Evolutionary conservation across 2,888 invertebrate species (phyloP).

Genomic region (Dolichopus griseipennis): DNA sequence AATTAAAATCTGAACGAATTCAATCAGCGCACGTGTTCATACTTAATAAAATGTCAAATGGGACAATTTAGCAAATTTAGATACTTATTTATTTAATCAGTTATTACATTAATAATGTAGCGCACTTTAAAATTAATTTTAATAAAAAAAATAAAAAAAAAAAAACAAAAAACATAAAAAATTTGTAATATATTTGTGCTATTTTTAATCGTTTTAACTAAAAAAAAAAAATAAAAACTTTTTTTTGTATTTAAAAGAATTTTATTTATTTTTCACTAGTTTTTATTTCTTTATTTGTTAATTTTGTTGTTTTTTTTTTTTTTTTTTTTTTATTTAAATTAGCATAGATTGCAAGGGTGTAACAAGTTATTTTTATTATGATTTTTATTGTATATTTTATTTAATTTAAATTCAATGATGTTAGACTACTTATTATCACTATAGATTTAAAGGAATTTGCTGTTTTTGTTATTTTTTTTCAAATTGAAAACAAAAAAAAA

Average conservation of each 20-base stretch:
- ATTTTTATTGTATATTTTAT: not conserved
- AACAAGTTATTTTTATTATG: not conserved
- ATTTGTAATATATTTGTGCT: not conserved
- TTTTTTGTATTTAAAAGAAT: no score
- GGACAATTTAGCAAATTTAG: not conserved
- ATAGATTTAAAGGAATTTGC: not conserved
- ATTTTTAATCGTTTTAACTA: not conserved
- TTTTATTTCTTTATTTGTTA: not conserved
- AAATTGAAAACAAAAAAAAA: not conserved
- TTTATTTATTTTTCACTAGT: not conserved
- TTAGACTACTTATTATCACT: conserved; percentile 2
- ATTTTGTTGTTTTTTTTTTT: not conserved
- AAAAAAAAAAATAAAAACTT: not conserved
- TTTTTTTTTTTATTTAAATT: not conserved
- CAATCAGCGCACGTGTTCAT: not conserved
- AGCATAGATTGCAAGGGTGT: not conserved
- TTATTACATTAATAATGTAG: not conserved
- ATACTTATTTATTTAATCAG: not conserved
- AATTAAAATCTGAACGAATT: not conserved
- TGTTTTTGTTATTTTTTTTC: not conserved
- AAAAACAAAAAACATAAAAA: not conserved
- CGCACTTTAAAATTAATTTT: not conserved
- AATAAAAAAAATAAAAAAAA: no score
- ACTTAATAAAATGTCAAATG: not conserved
- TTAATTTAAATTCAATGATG: not conserved